Conservation (phyloP, 2,113 vertebrate genomes). For the Pygoscelis adeliae region DNA sequence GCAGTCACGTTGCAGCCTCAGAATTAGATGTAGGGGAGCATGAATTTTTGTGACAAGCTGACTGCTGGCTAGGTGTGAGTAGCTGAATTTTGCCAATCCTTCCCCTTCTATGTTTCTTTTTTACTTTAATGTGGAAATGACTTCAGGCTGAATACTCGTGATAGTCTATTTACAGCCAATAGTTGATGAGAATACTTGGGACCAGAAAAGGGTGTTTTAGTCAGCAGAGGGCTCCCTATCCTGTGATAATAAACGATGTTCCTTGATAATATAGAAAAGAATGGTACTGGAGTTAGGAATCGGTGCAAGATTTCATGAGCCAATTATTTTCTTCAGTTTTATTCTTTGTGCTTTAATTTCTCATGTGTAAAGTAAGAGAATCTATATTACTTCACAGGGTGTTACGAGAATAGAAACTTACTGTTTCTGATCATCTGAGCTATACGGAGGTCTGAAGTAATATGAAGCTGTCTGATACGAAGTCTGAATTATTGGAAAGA, state of each 20-base stretch:
- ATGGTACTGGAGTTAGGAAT: background rate
- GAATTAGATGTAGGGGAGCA: background rate
- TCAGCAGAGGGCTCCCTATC: conserved; percentile 42
- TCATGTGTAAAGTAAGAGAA: background rate
- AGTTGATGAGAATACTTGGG: background rate
- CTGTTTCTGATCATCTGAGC: background rate
- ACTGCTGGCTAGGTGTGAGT: background rate
- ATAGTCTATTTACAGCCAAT: background rate
- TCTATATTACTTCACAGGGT: background rate
- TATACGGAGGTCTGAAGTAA: background rate
- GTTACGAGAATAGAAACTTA: background rate
- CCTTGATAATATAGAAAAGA: background rate
- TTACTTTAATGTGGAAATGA: background rate
- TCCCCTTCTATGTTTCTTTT: background rate
- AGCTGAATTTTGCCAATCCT: background rate
- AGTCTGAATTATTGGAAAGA: background rate
- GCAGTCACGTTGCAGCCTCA: background rate
- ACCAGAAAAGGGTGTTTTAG: background rate
- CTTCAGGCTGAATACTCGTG: background rate
- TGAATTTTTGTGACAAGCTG: background rate
- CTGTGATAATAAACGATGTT: background rate
- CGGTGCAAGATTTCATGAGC: background rate
- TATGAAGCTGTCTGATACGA: background rate
- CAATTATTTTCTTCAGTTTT: background rate
- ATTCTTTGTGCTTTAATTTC: background rate